Percentiles rank a stretch among this genome's conserved stretches.
These are phyloP conservation scores for Cabera pusaria DNA, from an alignment of 2,888 invertebrate genomes.

Conservation along the genomic window DNA sequence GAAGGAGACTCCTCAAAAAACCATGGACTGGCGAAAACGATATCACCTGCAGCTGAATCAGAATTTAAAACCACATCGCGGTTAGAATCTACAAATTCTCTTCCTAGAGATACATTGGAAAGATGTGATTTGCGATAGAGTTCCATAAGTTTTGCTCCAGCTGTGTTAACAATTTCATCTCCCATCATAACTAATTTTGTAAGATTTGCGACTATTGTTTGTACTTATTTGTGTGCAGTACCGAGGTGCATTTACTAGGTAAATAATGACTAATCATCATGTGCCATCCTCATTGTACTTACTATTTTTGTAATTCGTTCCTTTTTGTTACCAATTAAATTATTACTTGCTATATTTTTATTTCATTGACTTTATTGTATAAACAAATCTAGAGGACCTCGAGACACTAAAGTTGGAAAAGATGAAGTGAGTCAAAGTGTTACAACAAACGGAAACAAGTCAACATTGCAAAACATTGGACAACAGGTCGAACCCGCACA, in stretches of 20 bases:
- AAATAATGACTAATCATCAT: constrained; percentile 40
- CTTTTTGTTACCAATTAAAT: constrained; percentile 50
- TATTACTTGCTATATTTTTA: constrained; percentile 40
- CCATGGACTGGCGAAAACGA: constrained; percentile 22
- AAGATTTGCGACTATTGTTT: constrained; percentile 16
- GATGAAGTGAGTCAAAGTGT: too few species aligned
- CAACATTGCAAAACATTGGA: too few species aligned
- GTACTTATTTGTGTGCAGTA: constrained; percentile 39
- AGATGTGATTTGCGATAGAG: too few species aligned
- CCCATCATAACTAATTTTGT: constrained; percentile 21
- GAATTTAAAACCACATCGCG: constrained; percentile 2
- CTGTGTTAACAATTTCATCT: constrained; percentile 18
- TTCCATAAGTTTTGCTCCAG: constrained; percentile 5
- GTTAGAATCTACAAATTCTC: neutral
- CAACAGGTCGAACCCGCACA: too few species aligned
- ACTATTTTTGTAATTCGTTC: constrained; percentile 34
- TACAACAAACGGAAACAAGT: too few species aligned
- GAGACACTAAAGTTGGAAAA: too few species aligned
- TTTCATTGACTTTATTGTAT: too few species aligned
- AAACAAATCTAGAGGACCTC: too few species aligned
- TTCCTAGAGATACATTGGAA: neutral
- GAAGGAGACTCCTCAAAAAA: constrained; percentile 13
- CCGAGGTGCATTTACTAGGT: constrained; percentile 54
- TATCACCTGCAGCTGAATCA: constrained; percentile 9
- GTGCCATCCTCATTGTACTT: constrained; percentile 48